Evolutionary conservation across 2,888 invertebrate genomes (phyloP).

Genomic region (Ariolimax columbianus): DNA sequence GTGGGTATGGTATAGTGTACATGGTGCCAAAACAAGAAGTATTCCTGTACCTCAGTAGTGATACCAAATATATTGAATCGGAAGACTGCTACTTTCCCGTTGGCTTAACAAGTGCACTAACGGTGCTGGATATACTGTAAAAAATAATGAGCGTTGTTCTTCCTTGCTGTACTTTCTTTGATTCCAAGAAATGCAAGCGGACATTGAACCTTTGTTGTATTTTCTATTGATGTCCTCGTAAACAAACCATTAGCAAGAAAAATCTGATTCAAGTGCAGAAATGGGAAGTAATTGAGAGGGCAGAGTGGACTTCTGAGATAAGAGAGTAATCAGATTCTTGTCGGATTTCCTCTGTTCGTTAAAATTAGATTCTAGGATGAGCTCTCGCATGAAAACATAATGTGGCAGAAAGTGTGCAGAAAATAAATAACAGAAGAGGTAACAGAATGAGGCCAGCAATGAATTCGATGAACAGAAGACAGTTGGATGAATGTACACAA

Average conservation of each 20-base stretch:
- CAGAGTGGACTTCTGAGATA: constrained; percentile 2
- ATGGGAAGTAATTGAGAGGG: neutral
- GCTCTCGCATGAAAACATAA: neutral
- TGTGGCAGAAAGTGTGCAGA: neutral
- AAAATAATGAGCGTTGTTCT: neutral
- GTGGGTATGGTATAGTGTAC: no score
- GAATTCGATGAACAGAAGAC: neutral
- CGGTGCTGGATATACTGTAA: neutral
- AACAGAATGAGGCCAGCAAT: neutral
- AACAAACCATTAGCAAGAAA: constrained; percentile 1
- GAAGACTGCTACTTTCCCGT: neutral
- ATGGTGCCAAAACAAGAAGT: no score
- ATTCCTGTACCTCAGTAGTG: no score
- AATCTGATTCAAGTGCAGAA: neutral
- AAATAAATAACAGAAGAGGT: neutral
- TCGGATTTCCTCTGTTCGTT: neutral
- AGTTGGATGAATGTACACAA: neutral
- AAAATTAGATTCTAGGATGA: neutral
- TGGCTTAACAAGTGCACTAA: neutral
- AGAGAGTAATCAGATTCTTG: neutral
- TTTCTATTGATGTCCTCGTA: neutral
- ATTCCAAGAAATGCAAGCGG: neutral
- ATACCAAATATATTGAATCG: no score
- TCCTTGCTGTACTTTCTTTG: neutral
- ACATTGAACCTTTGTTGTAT: neutral